These are phyloP conservation scores for Tupaia tana DNA, from an alignment of 2,113 vertebrate species.

Conservation along the genomic window DNA sequence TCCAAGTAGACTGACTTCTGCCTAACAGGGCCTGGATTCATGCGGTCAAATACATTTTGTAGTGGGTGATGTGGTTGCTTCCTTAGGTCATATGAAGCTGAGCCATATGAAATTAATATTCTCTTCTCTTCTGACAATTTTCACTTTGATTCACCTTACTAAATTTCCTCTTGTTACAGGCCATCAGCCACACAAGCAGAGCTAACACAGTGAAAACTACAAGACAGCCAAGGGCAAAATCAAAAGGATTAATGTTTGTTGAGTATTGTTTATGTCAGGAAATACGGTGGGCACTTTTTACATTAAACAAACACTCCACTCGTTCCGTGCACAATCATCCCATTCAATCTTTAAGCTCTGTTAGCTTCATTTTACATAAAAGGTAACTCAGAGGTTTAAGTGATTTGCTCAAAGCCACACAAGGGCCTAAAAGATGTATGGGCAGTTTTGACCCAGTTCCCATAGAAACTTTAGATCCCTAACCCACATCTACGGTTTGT, in stretches of 20 bases:
- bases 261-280: slow-evolving; percentile 54
- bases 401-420: slow-evolving; percentile 22
- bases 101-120: not conserved
- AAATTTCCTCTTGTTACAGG: not conserved
- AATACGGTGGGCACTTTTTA: slow-evolving; percentile 15
- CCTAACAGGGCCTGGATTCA: not conserved
- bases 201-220: not conserved
- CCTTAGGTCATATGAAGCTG: not conserved
- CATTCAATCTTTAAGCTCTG: not conserved
- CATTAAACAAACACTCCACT: slow-evolving; percentile 15
- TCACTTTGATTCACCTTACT: slow-evolving; percentile 9
- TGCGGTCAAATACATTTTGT: not conserved
- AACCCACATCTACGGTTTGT: not conserved
- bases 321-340: not conserved
- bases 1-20: not conserved
- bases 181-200: not conserved
- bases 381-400: slow-evolving; percentile 17
- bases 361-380: slow-evolving; percentile 51
- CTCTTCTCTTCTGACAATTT: not conserved
- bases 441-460: not conserved
- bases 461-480: not conserved
- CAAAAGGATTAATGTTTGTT: slow-evolving; percentile 28
- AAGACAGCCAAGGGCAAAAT: not conserved
- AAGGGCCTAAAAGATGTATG: not conserved
- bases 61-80: not conserved